Conservation (phyloP, 2,113 vertebrate genomes). For the Chionis minor region DNA sequence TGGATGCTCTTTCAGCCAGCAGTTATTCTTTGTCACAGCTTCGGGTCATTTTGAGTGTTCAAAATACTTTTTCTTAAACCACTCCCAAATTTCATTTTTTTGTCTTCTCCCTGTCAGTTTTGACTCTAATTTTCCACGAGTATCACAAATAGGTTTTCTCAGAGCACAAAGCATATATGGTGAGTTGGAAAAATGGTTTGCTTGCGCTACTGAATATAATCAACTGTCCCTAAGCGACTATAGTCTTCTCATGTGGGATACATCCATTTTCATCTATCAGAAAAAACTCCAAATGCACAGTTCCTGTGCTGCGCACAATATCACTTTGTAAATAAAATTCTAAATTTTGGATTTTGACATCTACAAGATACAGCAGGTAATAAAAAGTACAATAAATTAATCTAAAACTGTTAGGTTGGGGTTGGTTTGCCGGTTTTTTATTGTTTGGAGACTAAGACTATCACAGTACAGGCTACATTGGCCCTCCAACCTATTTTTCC, state of each 20-base stretch:
- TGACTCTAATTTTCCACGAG: neutral
- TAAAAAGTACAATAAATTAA: neutral
- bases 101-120: neutral
- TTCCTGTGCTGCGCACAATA: neutral
- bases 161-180: neutral
- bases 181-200: neutral
- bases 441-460: neutral
- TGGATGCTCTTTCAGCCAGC: neutral
- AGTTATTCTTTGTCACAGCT: neutral
- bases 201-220: neutral
- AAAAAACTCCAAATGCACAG: neutral
- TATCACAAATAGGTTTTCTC: neutral
- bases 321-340: neutral
- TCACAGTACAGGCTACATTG: neutral
- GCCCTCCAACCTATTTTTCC: neutral
- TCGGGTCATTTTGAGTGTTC: neutral
- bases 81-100: neutral
- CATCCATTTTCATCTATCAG: neutral
- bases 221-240: neutral
- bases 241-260: neutral
- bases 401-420: neutral
- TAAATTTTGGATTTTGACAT: neutral
- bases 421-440: neutral
- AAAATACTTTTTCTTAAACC: neutral
- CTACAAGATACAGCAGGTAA: neutral